These are phyloP conservation scores for Perca flavescens DNA, from an alignment of 2,113 vertebrate genomes.

Conservation along the genomic window DNA sequence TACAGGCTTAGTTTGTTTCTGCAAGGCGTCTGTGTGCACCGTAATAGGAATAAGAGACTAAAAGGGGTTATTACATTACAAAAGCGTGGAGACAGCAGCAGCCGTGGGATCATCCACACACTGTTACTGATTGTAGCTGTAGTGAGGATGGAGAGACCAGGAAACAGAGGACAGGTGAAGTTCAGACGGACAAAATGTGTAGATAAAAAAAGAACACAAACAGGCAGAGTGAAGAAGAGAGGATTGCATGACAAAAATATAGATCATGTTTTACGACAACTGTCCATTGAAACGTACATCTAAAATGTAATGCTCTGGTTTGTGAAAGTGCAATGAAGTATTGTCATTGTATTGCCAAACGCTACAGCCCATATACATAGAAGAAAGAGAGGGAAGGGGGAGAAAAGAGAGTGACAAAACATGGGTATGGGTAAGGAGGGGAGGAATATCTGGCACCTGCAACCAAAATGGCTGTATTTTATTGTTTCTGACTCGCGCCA, in stretches of 20 bases:
- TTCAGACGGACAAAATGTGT: not conserved
- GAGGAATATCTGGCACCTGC: slow-evolving; percentile 16
- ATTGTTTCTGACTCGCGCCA: slow-evolving; percentile 22
- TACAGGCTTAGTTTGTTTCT: not conserved
- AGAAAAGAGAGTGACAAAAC: not conserved
- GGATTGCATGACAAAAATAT: slow-evolving; percentile 2
- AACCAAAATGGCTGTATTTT: slow-evolving; percentile 38
- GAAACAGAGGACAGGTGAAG: not conserved
- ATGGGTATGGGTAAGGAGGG: not conserved
- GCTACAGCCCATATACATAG: slow-evolving; percentile 8
- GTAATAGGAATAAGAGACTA: not conserved
- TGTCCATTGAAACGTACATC: slow-evolving; percentile 3
- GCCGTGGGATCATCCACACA: not conserved
- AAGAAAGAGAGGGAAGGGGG: not conserved
- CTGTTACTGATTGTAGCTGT: not conserved
- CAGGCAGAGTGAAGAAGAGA: not conserved
- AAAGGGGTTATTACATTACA: not conserved
- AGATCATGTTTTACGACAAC: not conserved
- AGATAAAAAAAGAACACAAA: not conserved
- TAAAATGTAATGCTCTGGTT: slow-evolving; percentile 32
- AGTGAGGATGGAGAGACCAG: not conserved
- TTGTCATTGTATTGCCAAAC: slow-evolving; percentile 16
- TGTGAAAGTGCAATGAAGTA: slow-evolving; percentile 20
- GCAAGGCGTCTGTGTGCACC: not conserved
- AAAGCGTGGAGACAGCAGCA: not conserved